phyloP scores from a whole-genome alignment of 2,113 vertebrate species.

The Scalopus aquaticus region DNA sequence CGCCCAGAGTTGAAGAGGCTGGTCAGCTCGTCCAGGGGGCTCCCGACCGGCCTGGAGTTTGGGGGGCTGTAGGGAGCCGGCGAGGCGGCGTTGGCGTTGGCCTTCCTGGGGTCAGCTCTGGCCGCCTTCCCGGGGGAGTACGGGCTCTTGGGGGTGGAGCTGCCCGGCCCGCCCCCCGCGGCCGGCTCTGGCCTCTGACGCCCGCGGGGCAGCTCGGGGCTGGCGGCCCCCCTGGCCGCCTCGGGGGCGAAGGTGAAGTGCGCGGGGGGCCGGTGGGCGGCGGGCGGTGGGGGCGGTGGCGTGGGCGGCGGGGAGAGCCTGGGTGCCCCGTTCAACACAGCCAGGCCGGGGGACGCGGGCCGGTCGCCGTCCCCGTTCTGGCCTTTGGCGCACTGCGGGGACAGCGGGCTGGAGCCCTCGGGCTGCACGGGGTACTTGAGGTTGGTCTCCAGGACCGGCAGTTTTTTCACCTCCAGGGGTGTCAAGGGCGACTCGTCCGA shows the following conservation, averaged over 20 bases:
- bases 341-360: slow-evolving; percentile 90
- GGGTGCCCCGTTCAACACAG: slow-evolving; percentile 86
- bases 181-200: not conserved
- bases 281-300: slow-evolving; percentile 87
- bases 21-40: slow-evolving; percentile 96
- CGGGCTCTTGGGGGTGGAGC: slow-evolving; percentile 80
- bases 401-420: slow-evolving; percentile 91
- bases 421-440: slow-evolving; percentile 91
- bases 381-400: slow-evolving; percentile 90
- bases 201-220: too few relatives aligned
- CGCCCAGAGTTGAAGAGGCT: slow-evolving; percentile 96
- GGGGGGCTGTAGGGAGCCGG: slow-evolving; percentile 91
- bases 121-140: slow-evolving; percentile 90
- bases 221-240: not conserved
- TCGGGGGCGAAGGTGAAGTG: slow-evolving; percentile 93
- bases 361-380: slow-evolving; percentile 84
- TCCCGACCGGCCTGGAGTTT: slow-evolving; percentile 90
- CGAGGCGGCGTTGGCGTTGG: slow-evolving; percentile 89
- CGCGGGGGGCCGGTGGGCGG: slow-evolving; percentile 87
- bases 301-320: slow-evolving; percentile 91
- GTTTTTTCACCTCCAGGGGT: slow-evolving; percentile 95
- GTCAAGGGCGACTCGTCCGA: slow-evolving; percentile 98
- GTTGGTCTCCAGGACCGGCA: slow-evolving; percentile 95
- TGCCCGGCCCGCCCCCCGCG: slow-evolving; percentile 83
- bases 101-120: slow-evolving; percentile 87